Evolutionary conservation across 2,113 vertebrate species (phyloP), one percentile per base, ranked within the genome.

Genomic region (Cercopithecus mona): DNA sequence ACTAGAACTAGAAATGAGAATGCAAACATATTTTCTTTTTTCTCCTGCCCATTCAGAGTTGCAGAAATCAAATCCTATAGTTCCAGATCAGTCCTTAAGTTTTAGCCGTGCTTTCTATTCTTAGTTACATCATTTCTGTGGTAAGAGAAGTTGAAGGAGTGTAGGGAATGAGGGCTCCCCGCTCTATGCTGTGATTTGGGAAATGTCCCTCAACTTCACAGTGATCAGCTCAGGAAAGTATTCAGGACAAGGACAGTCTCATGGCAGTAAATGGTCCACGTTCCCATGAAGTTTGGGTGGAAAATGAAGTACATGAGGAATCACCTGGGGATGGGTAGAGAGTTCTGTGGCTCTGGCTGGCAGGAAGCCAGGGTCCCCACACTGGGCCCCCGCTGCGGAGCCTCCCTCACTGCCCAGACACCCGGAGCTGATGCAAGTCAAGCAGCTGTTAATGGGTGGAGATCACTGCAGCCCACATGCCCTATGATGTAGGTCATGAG

Each of bases 391-490:
- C 14, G 50, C 27, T 5, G 6, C 61, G 17, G 43, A 92, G 20
- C n/a, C 35, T 57, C 68, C 35, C 23, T 14, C 11, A 6, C 5
- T 76, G 40, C 45, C 50, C 70, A 80, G 83, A 57, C 6, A 14
- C 13, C 30, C 87, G 13, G 50, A 80, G 64, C 83, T 96, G 86
- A 82, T 90, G 64, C 22, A 81, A 52, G 32, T 73, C 30, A 78
- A n/a, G 52, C 96, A 96, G 94, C 90, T 96, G 80, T 52, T 90
- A 22, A 43, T 23, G 79, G 61, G 64, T n/a, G 79, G 45, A 55
- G 27, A 35, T 23, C n/a, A 4, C 61, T 48, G 55, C 23, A 38
- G 35, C 64, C 55, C 78, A 82, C 48, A 45, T 45, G 30, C 88
- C 27, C 23, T n/a, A 4, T 12, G 79, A 18, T 25, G 32, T 59